A percentile compares a stretch with the other conserved stretches of the same genome.
phyloP scores from a whole-genome alignment of 2,888 invertebrate genomes.

The Omphaloscelis lunosa region DNA sequence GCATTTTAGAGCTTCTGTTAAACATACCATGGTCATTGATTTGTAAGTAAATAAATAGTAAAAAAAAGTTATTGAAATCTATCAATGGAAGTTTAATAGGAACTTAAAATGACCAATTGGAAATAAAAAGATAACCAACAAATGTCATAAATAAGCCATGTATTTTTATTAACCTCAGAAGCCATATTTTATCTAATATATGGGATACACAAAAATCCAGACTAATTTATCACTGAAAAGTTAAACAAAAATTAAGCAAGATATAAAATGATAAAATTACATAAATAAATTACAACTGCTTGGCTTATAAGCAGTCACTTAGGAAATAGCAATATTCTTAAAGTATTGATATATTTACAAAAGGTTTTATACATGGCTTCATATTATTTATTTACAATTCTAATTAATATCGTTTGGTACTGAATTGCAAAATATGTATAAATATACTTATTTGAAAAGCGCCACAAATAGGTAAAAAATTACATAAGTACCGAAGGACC shows the following conservation, averaged over 20 bases:
- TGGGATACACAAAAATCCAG: background rate
- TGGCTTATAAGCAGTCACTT: constrained; percentile 12
- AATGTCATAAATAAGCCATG: background rate
- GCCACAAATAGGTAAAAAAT: no score
- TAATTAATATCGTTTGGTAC: constrained; percentile 42
- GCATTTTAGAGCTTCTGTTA: background rate
- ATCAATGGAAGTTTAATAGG: constrained; percentile 3
- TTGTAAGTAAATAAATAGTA: no score
- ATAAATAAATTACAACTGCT: constrained; percentile 35
- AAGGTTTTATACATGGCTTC: constrained; percentile 58
- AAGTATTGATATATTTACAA: constrained; percentile 60
- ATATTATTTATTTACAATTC: constrained; percentile 58
- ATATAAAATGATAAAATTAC: constrained; percentile 11
- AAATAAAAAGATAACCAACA: background rate
- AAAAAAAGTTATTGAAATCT: no score
- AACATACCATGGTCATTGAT: no score
- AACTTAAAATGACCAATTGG: constrained; percentile 12
- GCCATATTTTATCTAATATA: background rate
- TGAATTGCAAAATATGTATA: constrained; percentile 22
- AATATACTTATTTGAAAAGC: background rate
- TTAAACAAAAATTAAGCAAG: constrained; percentile 25
- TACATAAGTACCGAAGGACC: constrained; percentile 16
- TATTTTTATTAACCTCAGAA: constrained; percentile 11
- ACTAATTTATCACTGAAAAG: background rate
- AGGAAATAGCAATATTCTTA: constrained; percentile 30